Evolutionary conservation across 2,113 vertebrate species (phyloP).

Genomic region (Catharus minimus): DNA sequence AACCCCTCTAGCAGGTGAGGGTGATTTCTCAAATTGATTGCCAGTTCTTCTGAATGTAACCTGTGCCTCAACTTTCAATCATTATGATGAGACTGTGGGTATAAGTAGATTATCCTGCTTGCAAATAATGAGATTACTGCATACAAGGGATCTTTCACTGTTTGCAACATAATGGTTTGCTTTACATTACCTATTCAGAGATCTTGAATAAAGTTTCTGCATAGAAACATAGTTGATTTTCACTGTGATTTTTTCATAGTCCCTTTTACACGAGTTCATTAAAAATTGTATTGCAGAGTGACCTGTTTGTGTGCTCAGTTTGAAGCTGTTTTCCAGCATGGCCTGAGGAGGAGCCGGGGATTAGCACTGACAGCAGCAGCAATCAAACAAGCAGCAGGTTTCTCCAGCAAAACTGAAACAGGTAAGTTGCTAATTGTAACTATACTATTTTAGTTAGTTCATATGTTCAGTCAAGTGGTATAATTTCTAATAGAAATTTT

Average conservation of each 20-base stretch:
- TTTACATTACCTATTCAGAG: not conserved
- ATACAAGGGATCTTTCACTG: not conserved
- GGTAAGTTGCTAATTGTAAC: conserved; percentile 65
- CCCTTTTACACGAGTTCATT: not conserved
- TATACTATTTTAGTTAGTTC: not conserved
- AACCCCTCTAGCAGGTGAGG: not conserved
- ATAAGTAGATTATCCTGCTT: not conserved
- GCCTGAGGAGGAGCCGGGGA: conserved; percentile 90
- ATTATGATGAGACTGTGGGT: not conserved
- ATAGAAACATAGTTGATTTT: not conserved
- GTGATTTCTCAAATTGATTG: conserved; percentile 14
- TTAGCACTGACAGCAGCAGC: conserved; percentile 93
- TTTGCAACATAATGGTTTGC: not conserved
- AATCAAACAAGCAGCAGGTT: conserved; percentile 93
- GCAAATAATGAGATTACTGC: not conserved
- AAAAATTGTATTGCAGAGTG: conserved; percentile 80
- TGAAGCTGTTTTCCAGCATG: conserved; percentile 93
- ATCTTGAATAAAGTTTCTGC: not conserved
- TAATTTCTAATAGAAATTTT: not conserved
- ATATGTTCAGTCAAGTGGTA: not conserved
- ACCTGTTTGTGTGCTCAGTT: conserved; percentile 98
- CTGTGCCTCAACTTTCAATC: not conserved
- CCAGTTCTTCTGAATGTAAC: not conserved
- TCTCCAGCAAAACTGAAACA: conserved; percentile 90
- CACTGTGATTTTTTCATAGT: not conserved